Conservation (phyloP, 2,888 invertebrate genomes). For the Plemyria rubiginata region DNA sequence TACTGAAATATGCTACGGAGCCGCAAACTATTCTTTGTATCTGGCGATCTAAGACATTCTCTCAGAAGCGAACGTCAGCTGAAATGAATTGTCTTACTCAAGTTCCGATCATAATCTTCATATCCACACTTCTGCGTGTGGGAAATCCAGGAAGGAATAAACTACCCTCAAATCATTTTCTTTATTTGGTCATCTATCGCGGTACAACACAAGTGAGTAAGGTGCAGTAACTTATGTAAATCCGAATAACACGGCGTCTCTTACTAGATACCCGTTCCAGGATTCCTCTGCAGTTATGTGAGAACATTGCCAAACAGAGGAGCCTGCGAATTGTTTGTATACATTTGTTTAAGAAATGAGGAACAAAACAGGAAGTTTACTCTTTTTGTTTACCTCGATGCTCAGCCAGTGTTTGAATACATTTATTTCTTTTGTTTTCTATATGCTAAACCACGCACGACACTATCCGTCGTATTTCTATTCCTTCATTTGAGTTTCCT, state of each 20-base stretch:
- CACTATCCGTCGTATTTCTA: slow-evolving; percentile 5
- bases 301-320: slow-evolving; percentile 71
- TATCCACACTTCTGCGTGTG: slow-evolving; percentile 27
- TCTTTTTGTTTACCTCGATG: slow-evolving; percentile 55
- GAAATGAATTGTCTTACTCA: slow-evolving; percentile 41
- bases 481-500: too few relatives aligned
- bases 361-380: slow-evolving; percentile 62
- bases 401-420: slow-evolving; percentile 45
- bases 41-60: slow-evolving; percentile 38
- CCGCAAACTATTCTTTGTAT: slow-evolving; percentile 44
- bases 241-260: slow-evolving; percentile 66
- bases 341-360: slow-evolving; percentile 79
- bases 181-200: slow-evolving; percentile 29
- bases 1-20: slow-evolving; percentile 60
- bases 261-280: slow-evolving; percentile 64
- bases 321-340: slow-evolving; percentile 72
- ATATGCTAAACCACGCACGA: slow-evolving; percentile 22
- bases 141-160: slow-evolving; percentile 12
- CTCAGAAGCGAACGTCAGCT: slow-evolving; percentile 36
- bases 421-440: slow-evolving; percentile 29
- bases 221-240: slow-evolving; percentile 74
- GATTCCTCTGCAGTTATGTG: slow-evolving; percentile 71
- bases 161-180: slow-evolving; percentile 21
- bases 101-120: slow-evolving; percentile 38
- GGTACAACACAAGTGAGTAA: slow-evolving; percentile 36